Evolutionary conservation across 1,140 invertebrate species (phyloP).

Genomic region (Heliothis subflexa): DNA sequence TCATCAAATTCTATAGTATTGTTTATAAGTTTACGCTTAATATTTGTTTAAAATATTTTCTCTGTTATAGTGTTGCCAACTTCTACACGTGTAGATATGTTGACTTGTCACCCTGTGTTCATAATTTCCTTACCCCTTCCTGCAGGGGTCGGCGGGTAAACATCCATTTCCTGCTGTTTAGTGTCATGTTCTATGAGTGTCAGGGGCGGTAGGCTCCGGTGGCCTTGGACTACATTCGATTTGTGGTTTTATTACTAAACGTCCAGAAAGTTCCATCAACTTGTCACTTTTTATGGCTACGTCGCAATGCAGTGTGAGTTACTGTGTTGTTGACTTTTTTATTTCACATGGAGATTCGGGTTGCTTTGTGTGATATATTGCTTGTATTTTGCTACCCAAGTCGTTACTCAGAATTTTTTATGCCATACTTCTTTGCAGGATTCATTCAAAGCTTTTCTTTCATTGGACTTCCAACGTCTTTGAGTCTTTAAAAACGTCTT

Average conservation of each 20-base stretch:
- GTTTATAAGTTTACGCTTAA: too few relatives aligned
- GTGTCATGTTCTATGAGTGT: constrained; percentile 1
- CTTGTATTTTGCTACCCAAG: background rate
- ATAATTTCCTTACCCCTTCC: constrained; percentile 25
- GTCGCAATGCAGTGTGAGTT: constrained; percentile 29
- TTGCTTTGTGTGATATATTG: background rate
- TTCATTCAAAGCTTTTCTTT: too few relatives aligned
- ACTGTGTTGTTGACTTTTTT: background rate
- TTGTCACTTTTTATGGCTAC: constrained; percentile 5
- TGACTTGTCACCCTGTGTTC: background rate
- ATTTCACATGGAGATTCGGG: background rate
- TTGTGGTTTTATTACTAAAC: constrained; percentile 5
- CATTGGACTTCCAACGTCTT: too few relatives aligned
- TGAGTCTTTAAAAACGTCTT: too few relatives aligned
- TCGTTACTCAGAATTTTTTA: background rate
- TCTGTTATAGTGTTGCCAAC: background rate
- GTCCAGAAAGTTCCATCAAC: background rate
- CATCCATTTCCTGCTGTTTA: constrained; percentile 17
- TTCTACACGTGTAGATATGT: background rate
- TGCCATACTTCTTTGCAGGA: too few relatives aligned
- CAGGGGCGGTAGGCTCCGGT: constrained; percentile 9
- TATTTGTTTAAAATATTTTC: background rate
- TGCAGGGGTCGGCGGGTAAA: constrained; percentile 30
- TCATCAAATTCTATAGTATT: too few relatives aligned
- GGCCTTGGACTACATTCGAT: constrained; percentile 38